Evolutionary conservation across 2,797 vertebrate species (phyloP).

Genomic region (Chloroceryle inda): DNA sequence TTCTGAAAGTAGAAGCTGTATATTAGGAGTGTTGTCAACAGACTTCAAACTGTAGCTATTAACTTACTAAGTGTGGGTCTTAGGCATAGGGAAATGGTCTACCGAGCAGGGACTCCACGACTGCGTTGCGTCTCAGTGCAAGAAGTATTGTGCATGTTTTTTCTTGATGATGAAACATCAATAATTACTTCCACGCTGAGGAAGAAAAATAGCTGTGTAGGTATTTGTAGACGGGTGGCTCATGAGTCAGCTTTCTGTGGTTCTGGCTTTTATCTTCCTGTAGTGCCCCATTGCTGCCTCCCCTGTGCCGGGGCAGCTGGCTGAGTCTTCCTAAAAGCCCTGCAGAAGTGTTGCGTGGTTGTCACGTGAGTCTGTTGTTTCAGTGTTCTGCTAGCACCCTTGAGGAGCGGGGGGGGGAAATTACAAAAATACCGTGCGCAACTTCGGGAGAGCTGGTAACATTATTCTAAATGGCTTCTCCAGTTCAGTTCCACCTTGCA

Average conservation of each 20-base stretch:
- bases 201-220: not conserved
- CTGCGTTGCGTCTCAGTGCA: not conserved
- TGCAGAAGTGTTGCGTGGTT: not conserved
- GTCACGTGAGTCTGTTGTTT: not conserved
- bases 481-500: accelerated
- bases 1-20: not conserved
- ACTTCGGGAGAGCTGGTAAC: not conserved
- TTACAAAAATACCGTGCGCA: too few species aligned
- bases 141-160: not conserved
- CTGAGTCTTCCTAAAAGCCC: not conserved
- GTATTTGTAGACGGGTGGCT: not conserved
- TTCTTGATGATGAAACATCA: not conserved
- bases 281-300: accelerated
- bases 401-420: not conserved
- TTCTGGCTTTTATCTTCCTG: not conserved
- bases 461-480: not conserved
- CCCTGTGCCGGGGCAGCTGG: accelerated
- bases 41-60: not conserved
- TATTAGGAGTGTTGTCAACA: not conserved
- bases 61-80: not conserved
- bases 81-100: not conserved
- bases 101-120: not conserved
- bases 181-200: not conserved
- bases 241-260: not conserved
- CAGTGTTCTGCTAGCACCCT: not conserved